Base-by-base conservation (phyloP, 2,113 vertebrate genomes). In the Anas platyrhynchos region DNA sequence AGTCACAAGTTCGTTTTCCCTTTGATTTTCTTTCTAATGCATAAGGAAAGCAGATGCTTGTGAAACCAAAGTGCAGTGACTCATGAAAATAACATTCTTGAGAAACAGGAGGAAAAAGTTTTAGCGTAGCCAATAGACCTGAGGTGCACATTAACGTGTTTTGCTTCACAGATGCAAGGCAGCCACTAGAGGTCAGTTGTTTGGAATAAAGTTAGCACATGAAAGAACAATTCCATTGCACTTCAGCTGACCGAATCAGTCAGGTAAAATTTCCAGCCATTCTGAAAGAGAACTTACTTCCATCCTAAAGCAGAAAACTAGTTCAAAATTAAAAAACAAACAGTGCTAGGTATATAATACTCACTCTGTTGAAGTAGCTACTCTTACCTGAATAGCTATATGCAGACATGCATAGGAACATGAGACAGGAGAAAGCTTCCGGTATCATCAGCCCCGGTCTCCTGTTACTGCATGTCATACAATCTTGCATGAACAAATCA, bases 111-210 rank as follows among this genome's bases (percentile, higher is more conserved):
- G 26, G 55, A 46, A 65, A 80, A 43, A 58, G 43, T 32, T 86
- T 26, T 58, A 7, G 31, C 26, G 21, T 73, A 83, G 48, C 44
- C 0, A 85, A 8, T 0, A 85, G 48, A 41, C 34, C 68, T 0
- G 2, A 89, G 3, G 4, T 66, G 9, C 15, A n/a, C 21, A n/a
- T 66, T 23, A 12, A 54, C 31, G 11, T 16, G 14, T 66, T 68
- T 72, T 52, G 55, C 46, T 88, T 86, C 48, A 7, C 26, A 58
- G 62, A 31, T 80, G 71, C 93, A 85, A 80, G 67, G 2, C 12
- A 87, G 69, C 93, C 93, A 95, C 95, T 66, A 95, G 95, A 94
- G 71, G 96, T 94, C 94, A 97, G 77, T 56, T 36, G 32, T 89
- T 83, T 63, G 52, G 74, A 91, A 89, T 38, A 67, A 72, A 92